Evolutionary conservation across 2,113 vertebrate species (phyloP).

Genomic region (Catharus fuscescens): DNA sequence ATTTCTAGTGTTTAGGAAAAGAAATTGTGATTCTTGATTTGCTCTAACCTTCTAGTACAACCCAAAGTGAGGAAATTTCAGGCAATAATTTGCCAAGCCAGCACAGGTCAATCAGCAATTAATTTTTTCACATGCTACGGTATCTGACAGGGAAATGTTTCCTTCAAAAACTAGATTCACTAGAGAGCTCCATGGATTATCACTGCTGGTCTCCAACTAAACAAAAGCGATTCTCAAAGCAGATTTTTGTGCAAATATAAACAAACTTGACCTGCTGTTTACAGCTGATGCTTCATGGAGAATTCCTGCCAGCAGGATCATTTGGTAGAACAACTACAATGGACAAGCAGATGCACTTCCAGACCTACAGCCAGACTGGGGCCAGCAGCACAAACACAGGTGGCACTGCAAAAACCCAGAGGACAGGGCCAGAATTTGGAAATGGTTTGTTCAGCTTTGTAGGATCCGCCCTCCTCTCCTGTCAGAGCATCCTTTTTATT

Average conservation of each 20-base stretch:
- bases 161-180: not conserved
- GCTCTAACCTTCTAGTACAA: not conserved
- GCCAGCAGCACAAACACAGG: not conserved
- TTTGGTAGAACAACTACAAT: not conserved
- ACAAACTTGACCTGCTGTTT: not conserved
- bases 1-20: not conserved
- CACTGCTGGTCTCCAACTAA: not conserved
- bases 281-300: not conserved
- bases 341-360: not conserved
- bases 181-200: not conserved
- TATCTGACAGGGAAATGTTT: not conserved
- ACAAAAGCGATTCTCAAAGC: not conserved
- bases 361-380: not conserved
- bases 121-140: not conserved
- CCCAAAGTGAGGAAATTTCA: not conserved
- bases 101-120: not conserved
- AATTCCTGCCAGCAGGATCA: not conserved
- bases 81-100: not conserved
- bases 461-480: not conserved
- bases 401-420: not conserved
- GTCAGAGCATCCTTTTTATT: not conserved
- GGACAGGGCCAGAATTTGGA: not conserved
- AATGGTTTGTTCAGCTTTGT: not conserved
- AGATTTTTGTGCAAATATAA: not conserved
- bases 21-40: not conserved